Evolutionary conservation across 2,797 vertebrate genomes (phyloP).

Genomic region (Ataeniobius toweri): DNA sequence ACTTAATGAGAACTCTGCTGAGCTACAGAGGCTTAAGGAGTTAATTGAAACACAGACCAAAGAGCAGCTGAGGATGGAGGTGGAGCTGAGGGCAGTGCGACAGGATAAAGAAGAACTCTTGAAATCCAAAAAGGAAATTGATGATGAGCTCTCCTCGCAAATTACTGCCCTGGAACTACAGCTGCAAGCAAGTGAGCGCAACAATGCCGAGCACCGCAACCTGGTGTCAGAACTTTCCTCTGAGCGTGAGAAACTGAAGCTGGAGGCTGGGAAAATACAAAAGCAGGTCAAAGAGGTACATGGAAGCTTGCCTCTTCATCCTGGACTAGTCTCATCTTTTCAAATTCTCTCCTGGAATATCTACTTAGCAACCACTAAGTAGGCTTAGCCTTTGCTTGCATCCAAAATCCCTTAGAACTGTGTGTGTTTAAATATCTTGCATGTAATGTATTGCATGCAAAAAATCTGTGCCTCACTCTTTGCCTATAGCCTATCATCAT

Average conservation of each 20-base stretch:
- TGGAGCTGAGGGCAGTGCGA: conserved; percentile 83
- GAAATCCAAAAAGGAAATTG: conserved; percentile 79
- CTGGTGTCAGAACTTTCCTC: conserved; percentile 92
- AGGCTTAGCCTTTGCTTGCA: conserved; percentile 52
- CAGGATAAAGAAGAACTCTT: conserved; percentile 84
- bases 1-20: conserved; percentile 83
- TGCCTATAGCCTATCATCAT: conserved; percentile 2
- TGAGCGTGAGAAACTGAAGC: conserved; percentile 94
- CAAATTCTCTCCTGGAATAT: conserved; percentile 54
- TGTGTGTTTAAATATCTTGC: conserved; percentile 65
- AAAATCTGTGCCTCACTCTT: conserved; percentile 22
- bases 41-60: conserved; percentile 88
- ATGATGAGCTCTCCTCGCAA: conserved; percentile 83
- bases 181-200: conserved; percentile 87
- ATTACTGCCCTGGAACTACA: conserved; percentile 88
- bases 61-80: conserved; percentile 88
- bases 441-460: conserved; percentile 52
- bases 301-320: conserved; percentile 57
- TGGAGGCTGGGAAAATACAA: conserved; percentile 95
- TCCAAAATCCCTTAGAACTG: conserved; percentile 41
- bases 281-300: conserved; percentile 96
- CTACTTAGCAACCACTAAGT: conserved; percentile 45
- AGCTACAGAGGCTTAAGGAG: conserved; percentile 86
- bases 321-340: conserved; percentile 57
- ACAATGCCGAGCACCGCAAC: conserved; percentile 86